These are phyloP conservation scores for Lycia hirtaria DNA, from an alignment of 2,888 invertebrate genomes.

Conservation along the genomic window DNA sequence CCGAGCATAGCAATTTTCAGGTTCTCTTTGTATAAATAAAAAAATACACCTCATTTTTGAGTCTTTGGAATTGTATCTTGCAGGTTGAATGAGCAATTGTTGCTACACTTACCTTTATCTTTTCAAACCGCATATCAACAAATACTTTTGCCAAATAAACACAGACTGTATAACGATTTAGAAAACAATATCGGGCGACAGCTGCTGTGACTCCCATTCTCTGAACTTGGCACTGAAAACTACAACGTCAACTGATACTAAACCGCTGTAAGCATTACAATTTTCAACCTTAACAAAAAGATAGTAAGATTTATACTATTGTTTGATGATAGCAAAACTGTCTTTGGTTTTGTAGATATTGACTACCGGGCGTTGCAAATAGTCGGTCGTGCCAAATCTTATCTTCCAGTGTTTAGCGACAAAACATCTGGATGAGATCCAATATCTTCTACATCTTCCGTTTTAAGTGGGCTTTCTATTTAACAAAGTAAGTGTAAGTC, in stretches of 20 bases:
- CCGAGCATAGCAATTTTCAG: too few relatives aligned
- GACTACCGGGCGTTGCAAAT: slow-evolving; percentile 50
- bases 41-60: too few relatives aligned
- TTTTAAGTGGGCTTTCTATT: slow-evolving; percentile 45
- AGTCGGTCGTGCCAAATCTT: slow-evolving; percentile 59
- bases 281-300: slow-evolving; percentile 45
- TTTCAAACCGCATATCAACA: slow-evolving; percentile 5
- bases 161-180: slow-evolving; percentile 16
- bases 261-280: not conserved
- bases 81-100: not conserved
- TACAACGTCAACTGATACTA: not conserved
- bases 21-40: too few relatives aligned
- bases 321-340: slow-evolving; percentile 30
- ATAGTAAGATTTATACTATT: slow-evolving; percentile 38
- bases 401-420: slow-evolving; percentile 59
- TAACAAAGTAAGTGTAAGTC: slow-evolving; percentile 6
- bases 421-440: slow-evolving; percentile 61
- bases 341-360: slow-evolving; percentile 47
- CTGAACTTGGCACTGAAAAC: slow-evolving; percentile 52
- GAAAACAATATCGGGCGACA: slow-evolving; percentile 39
- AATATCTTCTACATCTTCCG: slow-evolving; percentile 51
- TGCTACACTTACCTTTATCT: not conserved
- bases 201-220: slow-evolving; percentile 49
- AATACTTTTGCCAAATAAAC: slow-evolving; percentile 31
- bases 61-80: too few relatives aligned